phyloP scores from a whole-genome alignment of 1,140 invertebrate genomes.

The Lamellibrachia luymesi region DNA sequence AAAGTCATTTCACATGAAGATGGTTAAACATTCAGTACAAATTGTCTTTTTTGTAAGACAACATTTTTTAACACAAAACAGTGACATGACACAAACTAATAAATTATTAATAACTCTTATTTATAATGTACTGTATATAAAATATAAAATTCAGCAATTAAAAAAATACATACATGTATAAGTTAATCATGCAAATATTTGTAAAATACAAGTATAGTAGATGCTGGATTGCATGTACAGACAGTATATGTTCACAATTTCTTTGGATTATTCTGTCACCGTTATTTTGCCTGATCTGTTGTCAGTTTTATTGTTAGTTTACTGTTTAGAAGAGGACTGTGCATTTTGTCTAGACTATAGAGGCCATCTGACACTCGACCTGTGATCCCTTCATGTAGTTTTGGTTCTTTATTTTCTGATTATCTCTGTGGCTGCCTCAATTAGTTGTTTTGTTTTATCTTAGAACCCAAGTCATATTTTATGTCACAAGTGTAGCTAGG shows the following conservation, averaged over 20 bases:
- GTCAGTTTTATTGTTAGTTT: not conserved
- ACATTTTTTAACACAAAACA: not conserved
- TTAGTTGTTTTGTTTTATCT: too few species aligned
- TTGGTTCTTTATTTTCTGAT: too few species aligned
- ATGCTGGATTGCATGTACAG: not conserved
- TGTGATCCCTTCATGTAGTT: too few species aligned
- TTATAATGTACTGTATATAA: not conserved
- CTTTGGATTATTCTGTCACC: not conserved
- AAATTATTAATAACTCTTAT: not conserved
- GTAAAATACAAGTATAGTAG: not conserved
- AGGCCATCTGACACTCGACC: too few species aligned
- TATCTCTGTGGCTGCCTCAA: too few species aligned
- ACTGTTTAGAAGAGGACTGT: not conserved
- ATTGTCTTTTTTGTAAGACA: not conserved
- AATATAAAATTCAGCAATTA: too few species aligned
- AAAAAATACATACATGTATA: too few species aligned
- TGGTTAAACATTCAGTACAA: not conserved
- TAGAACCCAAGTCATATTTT: too few species aligned
- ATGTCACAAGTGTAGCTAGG: too few species aligned
- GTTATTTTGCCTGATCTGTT: not conserved
- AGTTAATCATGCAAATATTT: too few species aligned
- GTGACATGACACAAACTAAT: not conserved
- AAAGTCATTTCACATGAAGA: not conserved
- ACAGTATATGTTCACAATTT: not conserved
- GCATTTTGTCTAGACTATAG: not conserved